Percentiles rank a stretch among this genome's conserved stretches.
phyloP scores from a whole-genome alignment of 2,888 invertebrate genomes.

The Agonopterix subpropinquella region DNA sequence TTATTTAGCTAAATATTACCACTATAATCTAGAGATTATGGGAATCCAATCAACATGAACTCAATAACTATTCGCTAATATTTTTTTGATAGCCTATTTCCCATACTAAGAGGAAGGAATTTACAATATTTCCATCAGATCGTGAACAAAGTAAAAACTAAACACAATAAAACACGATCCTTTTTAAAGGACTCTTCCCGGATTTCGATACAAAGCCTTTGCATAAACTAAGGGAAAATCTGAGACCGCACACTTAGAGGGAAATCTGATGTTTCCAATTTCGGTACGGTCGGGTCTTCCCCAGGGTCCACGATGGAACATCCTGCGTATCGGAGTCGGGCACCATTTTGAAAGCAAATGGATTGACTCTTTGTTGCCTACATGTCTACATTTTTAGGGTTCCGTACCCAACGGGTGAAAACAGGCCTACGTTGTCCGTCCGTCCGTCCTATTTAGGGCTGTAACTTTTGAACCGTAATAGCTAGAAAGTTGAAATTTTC shows the following conservation, averaged over 20 bases:
- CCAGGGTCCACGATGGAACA: conserved; percentile 15
- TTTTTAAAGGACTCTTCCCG: conserved; percentile 3
- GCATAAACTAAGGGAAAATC: conserved; percentile 17
- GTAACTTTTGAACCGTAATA: too few relatives aligned
- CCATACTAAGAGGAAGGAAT: too few relatives aligned
- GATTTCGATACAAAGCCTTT: conserved; percentile 10
- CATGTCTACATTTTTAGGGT: conserved; percentile 14
- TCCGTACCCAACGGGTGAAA: too few relatives aligned
- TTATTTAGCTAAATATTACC: too few relatives aligned
- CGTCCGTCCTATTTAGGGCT: too few relatives aligned
- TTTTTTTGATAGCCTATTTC: too few relatives aligned
- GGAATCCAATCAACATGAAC: too few relatives aligned
- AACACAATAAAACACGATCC: conserved; percentile 5
- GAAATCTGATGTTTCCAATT: conserved; percentile 18
- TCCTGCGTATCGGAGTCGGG: conserved; percentile 12
- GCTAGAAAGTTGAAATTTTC: too few relatives aligned
- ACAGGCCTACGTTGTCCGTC: too few relatives aligned
- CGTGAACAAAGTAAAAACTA: not conserved
- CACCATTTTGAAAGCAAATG: conserved; percentile 25
- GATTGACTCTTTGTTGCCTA: conserved; percentile 24
- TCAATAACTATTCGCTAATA: too few relatives aligned
- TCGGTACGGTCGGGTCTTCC: conserved; percentile 15
- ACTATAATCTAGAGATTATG: too few relatives aligned
- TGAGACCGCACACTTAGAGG: conserved; percentile 24
- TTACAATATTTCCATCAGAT: not conserved